Percentiles rank a stretch among this genome's conserved stretches.
phyloP scores from a whole-genome alignment of 2,797 vertebrate species.

The Microctenopoma stevenorrisi region DNA sequence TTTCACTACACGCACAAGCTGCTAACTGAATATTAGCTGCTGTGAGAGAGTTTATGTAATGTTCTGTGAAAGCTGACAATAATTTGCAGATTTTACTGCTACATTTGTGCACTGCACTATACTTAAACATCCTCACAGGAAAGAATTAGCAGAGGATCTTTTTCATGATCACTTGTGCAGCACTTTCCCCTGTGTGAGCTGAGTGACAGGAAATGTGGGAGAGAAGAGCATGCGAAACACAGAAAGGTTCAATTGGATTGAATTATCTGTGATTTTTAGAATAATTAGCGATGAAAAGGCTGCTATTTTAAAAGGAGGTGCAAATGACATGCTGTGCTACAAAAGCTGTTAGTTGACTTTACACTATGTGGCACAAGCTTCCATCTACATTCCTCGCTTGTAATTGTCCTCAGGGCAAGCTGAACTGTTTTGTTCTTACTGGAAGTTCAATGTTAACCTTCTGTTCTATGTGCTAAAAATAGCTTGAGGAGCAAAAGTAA shows the following conservation, averaged over 20 bases:
- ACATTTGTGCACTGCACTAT: too few relatives aligned
- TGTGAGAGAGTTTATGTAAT: neutral
- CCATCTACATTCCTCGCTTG: neutral
- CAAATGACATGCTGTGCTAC: neutral
- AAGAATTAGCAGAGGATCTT: neutral
- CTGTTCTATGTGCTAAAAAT: neutral
- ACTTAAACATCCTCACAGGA: neutral
- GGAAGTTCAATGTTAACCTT: neutral
- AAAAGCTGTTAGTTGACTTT: neutral
- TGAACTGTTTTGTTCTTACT: constrained; percentile 3
- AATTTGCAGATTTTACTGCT: neutral
- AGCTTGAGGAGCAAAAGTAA: neutral
- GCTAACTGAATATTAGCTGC: neutral
- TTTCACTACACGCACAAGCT: neutral
- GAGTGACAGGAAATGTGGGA: constrained; percentile 1
- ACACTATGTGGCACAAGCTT: neutral
- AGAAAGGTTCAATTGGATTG: neutral
- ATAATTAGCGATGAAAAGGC: constrained; percentile 11
- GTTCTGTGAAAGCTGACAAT: neutral
- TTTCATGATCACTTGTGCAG: neutral
- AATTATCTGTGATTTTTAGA: neutral
- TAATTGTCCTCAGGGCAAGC: constrained; percentile 6
- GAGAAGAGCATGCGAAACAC: neutral
- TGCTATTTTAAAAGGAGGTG: neutral
- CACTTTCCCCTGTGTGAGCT: neutral